Conservation (phyloP, 2,113 vertebrate species). For the Zingel zingel region DNA sequence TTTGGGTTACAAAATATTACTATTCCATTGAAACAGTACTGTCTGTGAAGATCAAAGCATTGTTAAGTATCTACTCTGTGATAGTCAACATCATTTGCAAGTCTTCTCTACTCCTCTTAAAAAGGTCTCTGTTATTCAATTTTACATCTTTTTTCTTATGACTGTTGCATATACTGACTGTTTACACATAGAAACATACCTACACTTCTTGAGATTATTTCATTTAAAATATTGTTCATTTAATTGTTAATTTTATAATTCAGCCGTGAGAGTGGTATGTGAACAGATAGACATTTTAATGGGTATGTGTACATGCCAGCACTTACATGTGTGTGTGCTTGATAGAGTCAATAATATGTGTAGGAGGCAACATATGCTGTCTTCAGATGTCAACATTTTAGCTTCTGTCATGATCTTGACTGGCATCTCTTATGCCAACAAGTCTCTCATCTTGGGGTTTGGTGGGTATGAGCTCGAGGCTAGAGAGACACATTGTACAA, state of each 20-base stretch:
- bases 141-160: not conserved
- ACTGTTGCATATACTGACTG: not conserved
- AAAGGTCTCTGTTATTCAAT: not conserved
- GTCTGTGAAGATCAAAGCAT: not conserved
- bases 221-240: not conserved
- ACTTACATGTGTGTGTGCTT: not conserved
- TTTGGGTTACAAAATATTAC: not conserved
- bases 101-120: not conserved
- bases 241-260: not conserved
- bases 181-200: not conserved
- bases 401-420: slow-evolving; percentile 11
- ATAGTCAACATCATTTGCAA: not conserved
- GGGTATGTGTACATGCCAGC: not conserved
- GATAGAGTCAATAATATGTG: not conserved
- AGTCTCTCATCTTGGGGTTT: not conserved
- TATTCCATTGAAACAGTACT: not conserved
- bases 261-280: not conserved
- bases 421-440: slow-evolving; percentile 6
- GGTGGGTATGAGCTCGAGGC: not conserved
- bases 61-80: not conserved
- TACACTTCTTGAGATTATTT: not conserved
- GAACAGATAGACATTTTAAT: not conserved
- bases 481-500: slow-evolving; percentile 22
- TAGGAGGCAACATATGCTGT: slow-evolving; percentile 6
- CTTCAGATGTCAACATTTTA: slow-evolving; percentile 29